phyloP scores from a whole-genome alignment of 2,797 vertebrate genomes.

The Oceanodroma leucorhoa region DNA sequence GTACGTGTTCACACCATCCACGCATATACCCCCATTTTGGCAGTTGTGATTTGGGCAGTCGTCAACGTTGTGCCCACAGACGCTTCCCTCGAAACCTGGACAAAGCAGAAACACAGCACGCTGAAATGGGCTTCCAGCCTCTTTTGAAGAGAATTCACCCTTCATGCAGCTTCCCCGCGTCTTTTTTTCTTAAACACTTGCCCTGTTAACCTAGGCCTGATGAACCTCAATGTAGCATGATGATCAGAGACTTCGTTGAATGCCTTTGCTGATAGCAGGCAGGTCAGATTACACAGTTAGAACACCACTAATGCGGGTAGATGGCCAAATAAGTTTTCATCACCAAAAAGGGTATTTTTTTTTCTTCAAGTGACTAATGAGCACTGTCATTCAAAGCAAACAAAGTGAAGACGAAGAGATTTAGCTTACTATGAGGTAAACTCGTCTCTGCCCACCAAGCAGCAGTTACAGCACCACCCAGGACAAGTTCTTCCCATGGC shows the following conservation, averaged over 20 bases:
- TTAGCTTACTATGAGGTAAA: neutral
- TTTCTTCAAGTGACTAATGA: neutral
- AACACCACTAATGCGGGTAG: accelerated
- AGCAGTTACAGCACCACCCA: neutral
- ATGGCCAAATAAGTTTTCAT: neutral
- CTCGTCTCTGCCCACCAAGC: neutral
- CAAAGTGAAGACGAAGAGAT: neutral
- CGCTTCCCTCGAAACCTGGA: constrained; percentile 88
- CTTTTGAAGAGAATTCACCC: neutral
- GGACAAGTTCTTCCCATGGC: neutral
- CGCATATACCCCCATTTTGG: constrained; percentile 89
- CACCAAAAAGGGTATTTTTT: neutral
- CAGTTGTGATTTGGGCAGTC: constrained; percentile 92
- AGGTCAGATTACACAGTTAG: neutral
- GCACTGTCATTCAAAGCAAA: neutral
- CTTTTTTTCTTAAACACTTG: neutral
- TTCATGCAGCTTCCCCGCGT: neutral
- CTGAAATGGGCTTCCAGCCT: neutral
- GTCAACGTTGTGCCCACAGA: constrained; percentile 90
- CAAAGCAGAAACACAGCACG: neutral
- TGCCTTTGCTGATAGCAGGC: neutral
- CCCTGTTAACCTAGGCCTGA: neutral
- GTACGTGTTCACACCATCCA: constrained; percentile 95
- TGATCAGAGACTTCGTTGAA: neutral
- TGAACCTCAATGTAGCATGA: neutral